These are phyloP conservation scores for Hycleus cichorii DNA, from an alignment of 1,140 invertebrate species.

Conservation along the genomic window DNA sequence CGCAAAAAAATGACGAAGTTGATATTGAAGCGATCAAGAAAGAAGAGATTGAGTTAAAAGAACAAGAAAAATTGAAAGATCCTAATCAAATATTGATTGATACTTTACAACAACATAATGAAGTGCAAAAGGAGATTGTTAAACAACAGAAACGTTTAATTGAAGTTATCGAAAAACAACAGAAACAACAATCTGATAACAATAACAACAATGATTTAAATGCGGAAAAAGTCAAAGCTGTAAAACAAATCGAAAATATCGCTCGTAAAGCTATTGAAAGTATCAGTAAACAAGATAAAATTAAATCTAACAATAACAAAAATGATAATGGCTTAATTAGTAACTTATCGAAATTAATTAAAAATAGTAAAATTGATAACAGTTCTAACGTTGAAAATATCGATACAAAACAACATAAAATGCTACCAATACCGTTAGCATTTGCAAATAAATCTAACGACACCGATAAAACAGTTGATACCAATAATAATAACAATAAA, in stretches of 20 bases:
- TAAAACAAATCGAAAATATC: conserved; percentile 33
- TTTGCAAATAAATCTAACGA: conserved; percentile 1
- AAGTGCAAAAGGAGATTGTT: conserved; percentile 44
- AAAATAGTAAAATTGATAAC: conserved; percentile 8
- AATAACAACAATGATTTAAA: conserved; percentile 24
- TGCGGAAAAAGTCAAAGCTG: conserved; percentile 28
- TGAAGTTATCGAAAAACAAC: conserved; percentile 27
- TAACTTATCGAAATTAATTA: not conserved
- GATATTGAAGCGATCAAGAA: conserved; percentile 46
- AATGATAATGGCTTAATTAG: not conserved
- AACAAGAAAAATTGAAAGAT: conserved; percentile 38
- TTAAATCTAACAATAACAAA: not conserved
- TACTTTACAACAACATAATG: conserved; percentile 49
- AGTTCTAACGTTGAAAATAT: conserved; percentile 17
- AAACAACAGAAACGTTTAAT: conserved; percentile 44
- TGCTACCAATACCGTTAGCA: conserved; percentile 15
- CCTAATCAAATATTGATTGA: conserved; percentile 44
- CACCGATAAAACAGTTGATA: not conserved
- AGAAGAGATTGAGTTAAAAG: conserved; percentile 47
- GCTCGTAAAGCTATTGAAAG: conserved; percentile 34
- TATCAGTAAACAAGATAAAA: conserved; percentile 26
- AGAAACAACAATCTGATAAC: conserved; percentile 19
- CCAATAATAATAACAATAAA: not conserved
- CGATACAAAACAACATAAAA: not conserved
- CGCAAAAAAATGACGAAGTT: conserved; percentile 29